Evolutionary conservation across 1,140 invertebrate species (phyloP), one percentile per base, ranked within the genome.

Genomic region (Zaprionus vittiger): DNA sequence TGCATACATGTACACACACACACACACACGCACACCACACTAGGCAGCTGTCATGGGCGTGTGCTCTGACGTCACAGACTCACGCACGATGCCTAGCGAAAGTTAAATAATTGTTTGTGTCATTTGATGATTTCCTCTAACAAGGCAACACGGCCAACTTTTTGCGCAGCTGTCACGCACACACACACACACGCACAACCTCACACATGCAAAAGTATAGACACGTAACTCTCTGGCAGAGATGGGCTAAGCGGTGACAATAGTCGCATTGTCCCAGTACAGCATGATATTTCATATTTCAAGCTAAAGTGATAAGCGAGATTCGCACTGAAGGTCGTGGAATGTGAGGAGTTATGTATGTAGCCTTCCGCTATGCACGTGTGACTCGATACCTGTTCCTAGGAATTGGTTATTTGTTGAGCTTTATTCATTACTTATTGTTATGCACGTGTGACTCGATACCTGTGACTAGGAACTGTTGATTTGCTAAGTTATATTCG

Each of bases 61-160:
- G 41, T 55, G 31, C 41, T 87, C 38, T 86, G 84, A 87, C 83
- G 83, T 87, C 83, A 87, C 71, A 66, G 44, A 22, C 70, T 81
- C 85, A 84, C 84, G 79, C 84, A 89, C 78, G 49, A 72, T n/a
- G 68, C 76, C 85, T 81, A 89, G 79, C 79, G 66, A 89, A 90
- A 89, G 85, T 90, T 89, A 90, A 89, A 89, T 89, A 89, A 89
- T 90, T 89, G 84, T 89, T 89, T 89, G 86, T 89, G 84, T 90
- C 85, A 90, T 85, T 87, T 89, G 85, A 85, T 89, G 84, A 89
- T 89, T 90, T 89, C 85, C 84, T 85, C 56, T 71, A 81, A 89
- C 79, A 81, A 81, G 76, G 41, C 66, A 67, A 75, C 67, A 68
- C 69, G 83, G 74, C 73, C 67, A 89, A 89, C 85, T 89, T 89